These are phyloP conservation scores for Plemyria rubiginata DNA, from an alignment of 2,888 invertebrate species.

Conservation along the genomic window DNA sequence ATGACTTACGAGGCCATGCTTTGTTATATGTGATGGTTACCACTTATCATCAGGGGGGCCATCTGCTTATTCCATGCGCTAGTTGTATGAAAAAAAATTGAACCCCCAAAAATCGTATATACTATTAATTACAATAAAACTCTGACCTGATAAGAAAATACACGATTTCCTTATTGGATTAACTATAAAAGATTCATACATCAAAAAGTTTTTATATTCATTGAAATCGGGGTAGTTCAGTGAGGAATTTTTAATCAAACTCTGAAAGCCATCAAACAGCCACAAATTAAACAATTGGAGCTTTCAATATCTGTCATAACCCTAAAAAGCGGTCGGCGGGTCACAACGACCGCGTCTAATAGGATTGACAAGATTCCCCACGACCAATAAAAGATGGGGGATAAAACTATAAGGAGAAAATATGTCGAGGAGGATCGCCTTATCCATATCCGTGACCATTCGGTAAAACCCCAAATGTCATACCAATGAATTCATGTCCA, in stretches of 20 bases:
- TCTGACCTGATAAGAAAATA: not conserved
- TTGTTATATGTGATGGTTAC: too few species aligned
- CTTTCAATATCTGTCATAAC: slow-evolving; percentile 60
- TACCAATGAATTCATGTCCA: slow-evolving; percentile 83
- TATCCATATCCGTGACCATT: slow-evolving; percentile 72
- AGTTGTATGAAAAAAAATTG: too few species aligned
- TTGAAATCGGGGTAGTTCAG: slow-evolving; percentile 10
- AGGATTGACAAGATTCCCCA: slow-evolving; percentile 78
- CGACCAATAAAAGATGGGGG: slow-evolving; percentile 80
- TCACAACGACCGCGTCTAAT: slow-evolving; percentile 66
- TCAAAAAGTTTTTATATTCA: slow-evolving; percentile 24
- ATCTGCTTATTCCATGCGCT: too few species aligned
- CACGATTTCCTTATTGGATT: slow-evolving; percentile 8
- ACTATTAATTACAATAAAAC: too few species aligned
- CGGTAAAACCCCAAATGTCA: slow-evolving; percentile 79
- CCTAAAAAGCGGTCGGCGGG: slow-evolving; percentile 53
- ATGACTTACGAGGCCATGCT: too few species aligned
- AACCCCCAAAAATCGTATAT: too few species aligned
- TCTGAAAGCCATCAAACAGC: slow-evolving; percentile 49
- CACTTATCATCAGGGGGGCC: too few species aligned
- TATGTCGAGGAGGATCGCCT: slow-evolving; percentile 63
- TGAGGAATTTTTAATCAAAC: slow-evolving; percentile 56
- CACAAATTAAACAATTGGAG: slow-evolving; percentile 65
- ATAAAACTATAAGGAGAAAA: slow-evolving; percentile 82
- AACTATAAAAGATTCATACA: slow-evolving; percentile 21